These are phyloP conservation scores for Hyperoplus lanceolatus DNA, from an alignment of 2,797 vertebrate species.

Conservation along the genomic window DNA sequence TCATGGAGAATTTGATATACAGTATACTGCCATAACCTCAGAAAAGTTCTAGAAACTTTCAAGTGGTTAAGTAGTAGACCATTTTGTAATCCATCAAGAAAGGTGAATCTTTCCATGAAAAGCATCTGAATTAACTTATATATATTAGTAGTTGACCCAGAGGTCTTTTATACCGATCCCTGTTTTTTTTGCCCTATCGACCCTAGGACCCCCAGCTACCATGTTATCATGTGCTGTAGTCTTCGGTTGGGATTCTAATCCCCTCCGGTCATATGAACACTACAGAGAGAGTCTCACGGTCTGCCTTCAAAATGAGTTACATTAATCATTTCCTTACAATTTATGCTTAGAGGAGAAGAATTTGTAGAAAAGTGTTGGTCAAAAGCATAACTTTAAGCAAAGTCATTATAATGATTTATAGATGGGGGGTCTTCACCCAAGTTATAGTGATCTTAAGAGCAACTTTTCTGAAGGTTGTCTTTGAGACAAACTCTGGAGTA, in stretches of 20 bases:
- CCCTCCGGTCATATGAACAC: conserved; percentile 66
- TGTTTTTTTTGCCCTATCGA: conserved; percentile 55
- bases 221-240: conserved; percentile 54
- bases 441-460: conserved; percentile 1
- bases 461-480: conserved; percentile 30
- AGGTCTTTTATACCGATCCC: conserved; percentile 38
- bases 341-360: not conserved
- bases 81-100: not conserved
- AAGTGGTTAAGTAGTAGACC: not conserved
- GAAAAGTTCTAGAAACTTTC: not conserved
- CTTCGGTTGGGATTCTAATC: conserved; percentile 82
- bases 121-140: conserved; percentile 43
- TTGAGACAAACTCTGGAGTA: conserved; percentile 67
- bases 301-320: conserved; percentile 33
- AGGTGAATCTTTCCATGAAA: conserved; percentile 31
- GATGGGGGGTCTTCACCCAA: not conserved
- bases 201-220: conserved; percentile 62
- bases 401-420: not conserved
- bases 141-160: conserved; percentile 69
- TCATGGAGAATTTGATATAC: not conserved
- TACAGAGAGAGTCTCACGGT: conserved; percentile 66
- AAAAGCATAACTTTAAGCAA: not conserved
- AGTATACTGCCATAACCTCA: not conserved
- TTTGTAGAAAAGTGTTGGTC: not conserved
- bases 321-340: conserved; percentile 2